phyloP scores from a whole-genome alignment of 2,113 vertebrate species.

The Spermophilus dauricus region DNA sequence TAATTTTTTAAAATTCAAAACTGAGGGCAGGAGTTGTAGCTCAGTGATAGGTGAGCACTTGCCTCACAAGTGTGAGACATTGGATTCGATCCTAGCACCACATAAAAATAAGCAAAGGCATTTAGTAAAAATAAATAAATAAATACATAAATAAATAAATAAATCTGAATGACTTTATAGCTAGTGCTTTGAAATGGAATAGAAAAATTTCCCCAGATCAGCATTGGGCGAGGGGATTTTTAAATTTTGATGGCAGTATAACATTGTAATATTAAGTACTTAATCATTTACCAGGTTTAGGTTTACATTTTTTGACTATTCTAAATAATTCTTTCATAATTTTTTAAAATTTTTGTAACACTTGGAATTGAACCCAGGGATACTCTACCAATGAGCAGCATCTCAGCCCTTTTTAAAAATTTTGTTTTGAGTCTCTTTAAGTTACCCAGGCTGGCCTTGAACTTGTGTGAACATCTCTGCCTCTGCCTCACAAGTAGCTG shows the following conservation, averaged over 20 bases:
- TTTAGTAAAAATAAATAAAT: too few species aligned
- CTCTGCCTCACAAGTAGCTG: not conserved
- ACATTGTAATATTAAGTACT: not conserved
- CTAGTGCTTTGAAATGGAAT: not conserved
- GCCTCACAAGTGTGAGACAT: too few species aligned
- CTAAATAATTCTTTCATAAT: not conserved
- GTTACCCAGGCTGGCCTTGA: not conserved
- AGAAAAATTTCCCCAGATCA: not conserved
- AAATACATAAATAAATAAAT: too few species aligned
- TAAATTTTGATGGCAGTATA: not conserved
- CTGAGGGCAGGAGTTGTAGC: too few species aligned
- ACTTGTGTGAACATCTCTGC: not conserved
- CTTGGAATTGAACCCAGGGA: not conserved
- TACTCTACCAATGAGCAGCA: not conserved
- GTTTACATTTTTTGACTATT: not conserved
- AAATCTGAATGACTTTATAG: not conserved
- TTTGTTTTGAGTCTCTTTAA: not conserved
- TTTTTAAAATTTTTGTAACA: not conserved
- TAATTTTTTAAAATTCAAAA: not conserved
- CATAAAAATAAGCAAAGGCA: too few species aligned
- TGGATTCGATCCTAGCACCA: too few species aligned
- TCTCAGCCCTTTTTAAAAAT: not conserved
- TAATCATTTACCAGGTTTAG: not conserved
- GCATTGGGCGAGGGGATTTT: not conserved
- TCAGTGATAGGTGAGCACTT: too few species aligned